Conservation (phyloP, 2,113 vertebrate species). For the Setophaga coronata region DNA sequence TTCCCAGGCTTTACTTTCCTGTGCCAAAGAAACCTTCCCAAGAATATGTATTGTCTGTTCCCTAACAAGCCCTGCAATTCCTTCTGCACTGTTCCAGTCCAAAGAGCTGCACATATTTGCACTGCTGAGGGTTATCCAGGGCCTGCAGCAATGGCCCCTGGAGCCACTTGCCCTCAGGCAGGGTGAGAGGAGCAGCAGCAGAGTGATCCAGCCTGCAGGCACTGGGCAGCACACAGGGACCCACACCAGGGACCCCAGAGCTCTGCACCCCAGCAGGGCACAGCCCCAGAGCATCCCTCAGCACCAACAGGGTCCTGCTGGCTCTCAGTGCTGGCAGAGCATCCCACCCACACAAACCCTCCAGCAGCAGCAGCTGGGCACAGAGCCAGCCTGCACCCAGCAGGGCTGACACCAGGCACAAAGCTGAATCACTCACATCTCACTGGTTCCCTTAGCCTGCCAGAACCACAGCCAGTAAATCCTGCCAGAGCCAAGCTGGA, state of each 20-base stretch:
- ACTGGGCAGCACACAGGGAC: neutral
- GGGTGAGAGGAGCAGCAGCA: neutral
- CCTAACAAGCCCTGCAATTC: neutral
- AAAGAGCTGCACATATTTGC: too few relatives aligned
- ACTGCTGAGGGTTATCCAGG: neutral
- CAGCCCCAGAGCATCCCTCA: neutral
- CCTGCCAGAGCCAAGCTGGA: neutral
- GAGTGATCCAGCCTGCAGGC: neutral
- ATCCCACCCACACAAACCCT: neutral
- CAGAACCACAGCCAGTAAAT: neutral
- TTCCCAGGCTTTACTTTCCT: neutral
- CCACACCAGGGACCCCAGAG: neutral
- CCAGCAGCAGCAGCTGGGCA: neutral
- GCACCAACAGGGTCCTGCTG: neutral
- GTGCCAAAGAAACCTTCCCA: neutral
- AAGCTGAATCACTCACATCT: neutral
- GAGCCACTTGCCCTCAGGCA: accelerated
- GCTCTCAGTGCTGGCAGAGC: neutral
- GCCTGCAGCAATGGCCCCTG: neutral
- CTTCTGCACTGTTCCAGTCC: neutral
- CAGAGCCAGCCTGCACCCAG: neutral
- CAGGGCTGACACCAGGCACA: neutral
- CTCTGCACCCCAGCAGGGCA: accelerated
- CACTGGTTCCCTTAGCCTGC: neutral
- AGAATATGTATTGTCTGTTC: neutral